Evolutionary conservation across 2,113 vertebrate species (phyloP).

Genomic region (Rallus limicola): DNA sequence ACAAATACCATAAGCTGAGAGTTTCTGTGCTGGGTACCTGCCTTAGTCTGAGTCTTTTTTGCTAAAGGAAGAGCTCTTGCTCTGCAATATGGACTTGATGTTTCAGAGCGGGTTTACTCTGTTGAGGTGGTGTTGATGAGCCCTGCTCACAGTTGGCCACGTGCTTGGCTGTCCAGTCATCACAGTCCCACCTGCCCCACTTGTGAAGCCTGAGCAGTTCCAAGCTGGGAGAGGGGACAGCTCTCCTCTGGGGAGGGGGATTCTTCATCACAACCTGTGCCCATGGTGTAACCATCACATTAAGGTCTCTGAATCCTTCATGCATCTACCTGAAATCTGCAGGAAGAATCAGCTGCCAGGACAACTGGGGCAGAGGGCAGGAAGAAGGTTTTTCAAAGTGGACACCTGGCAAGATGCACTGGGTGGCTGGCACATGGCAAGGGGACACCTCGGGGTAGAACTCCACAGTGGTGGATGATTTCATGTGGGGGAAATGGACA

Average conservation of each 20-base stretch:
- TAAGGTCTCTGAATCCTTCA: no score
- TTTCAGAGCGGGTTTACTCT: background rate
- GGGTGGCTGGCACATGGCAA: background rate
- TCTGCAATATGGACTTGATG: background rate
- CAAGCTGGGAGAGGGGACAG: background rate
- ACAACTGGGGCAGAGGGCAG: background rate
- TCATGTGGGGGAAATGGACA: background rate
- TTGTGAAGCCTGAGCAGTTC: background rate
- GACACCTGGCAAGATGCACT: background rate
- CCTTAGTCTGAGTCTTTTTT: background rate
- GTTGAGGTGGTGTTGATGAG: background rate
- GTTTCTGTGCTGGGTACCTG: background rate
- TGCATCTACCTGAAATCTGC: background rate
- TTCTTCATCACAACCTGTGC: background rate
- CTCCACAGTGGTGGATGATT: background rate
- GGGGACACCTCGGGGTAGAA: rapidly evolving
- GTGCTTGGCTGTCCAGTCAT: background rate
- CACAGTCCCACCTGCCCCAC: background rate
- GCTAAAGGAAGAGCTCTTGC: rapidly evolving
- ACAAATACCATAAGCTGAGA: background rate
- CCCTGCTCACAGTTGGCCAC: background rate
- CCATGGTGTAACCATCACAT: rapidly evolving
- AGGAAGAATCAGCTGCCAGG: background rate
- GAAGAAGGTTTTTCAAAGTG: background rate
- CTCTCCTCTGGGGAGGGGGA: background rate